Base-by-base conservation (phyloP, 2,797 vertebrate genomes). In the Xiphorhynchus erythropygius region DNA sequence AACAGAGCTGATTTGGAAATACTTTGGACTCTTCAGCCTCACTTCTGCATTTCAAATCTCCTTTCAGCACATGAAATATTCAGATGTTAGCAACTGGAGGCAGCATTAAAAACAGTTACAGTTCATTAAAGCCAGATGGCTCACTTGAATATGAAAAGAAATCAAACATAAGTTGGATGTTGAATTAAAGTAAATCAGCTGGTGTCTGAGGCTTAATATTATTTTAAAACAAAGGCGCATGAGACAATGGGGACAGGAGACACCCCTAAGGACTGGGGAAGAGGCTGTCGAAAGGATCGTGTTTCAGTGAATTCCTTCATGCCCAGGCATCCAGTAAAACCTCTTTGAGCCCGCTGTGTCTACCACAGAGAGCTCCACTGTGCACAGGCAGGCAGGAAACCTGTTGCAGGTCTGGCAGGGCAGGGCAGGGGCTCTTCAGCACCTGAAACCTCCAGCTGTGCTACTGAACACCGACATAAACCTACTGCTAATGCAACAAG, bases 61-160 rank as follows among this genome's bases (percentile, higher is more conserved):
- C 92, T 94, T 84, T 90, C 95, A 88, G 90, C 67, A 93, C 81
- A 92, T 88, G 79, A 96, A 97, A 92, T 91, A 73, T 94, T 95
- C 94, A 96, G 93, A 96, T 92, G 93, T 93, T 95, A 97, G 94
- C 93, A 97, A 96, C 87, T 95, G 90, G 92, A 96, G 92, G 93
- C 73, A 97, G 94, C 87, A 96, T 93, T 96, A 96, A 95, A 96
- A 95, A 74, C 93, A 96, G 96, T 96, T 94, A 93, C 73, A 95
- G 88, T 97, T 97, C 78, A 95, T 96, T 97, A 96, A 97, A 97
- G 96, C 89, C 88, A 96, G 89, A 94, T 96, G 96, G 96, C 93
- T 95, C 93, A 96, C 95, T 96, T 94, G 95, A 97, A 96, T 87
- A 97, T 80, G 88, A 95, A 96, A 95, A 95, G 96, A 97, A 96